phyloP scores from a whole-genome alignment of 2,888 invertebrate species.

The Calliphora vomitoria region DNA sequence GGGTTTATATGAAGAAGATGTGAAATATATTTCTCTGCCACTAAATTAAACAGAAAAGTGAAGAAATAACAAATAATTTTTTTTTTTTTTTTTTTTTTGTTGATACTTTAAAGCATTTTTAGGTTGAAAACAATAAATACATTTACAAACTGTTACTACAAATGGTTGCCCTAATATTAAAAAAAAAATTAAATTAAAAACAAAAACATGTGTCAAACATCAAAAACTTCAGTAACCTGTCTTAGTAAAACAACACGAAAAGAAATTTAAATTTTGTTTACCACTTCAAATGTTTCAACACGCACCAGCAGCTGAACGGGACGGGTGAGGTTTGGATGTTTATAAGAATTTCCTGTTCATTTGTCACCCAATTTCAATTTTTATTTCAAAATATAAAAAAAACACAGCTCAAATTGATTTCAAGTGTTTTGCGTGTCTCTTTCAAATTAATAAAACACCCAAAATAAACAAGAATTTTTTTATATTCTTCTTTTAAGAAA shows the following conservation, averaged over 20 bases:
- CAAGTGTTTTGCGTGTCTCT: constrained; percentile 50
- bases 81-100: constrained; percentile 4
- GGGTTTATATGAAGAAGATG: not conserved
- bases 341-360: constrained; percentile 42
- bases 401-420: constrained; percentile 6
- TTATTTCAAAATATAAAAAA: not conserved
- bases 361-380: constrained; percentile 47
- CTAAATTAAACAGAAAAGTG: constrained; percentile 1
- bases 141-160: constrained; percentile 18
- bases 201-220: constrained; percentile 67
- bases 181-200: constrained; percentile 18
- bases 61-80: not conserved
- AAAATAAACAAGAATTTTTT: constrained; percentile 34
- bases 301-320: not conserved
- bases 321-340: not conserved
- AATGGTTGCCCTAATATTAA: constrained; percentile 20
- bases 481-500: constrained; percentile 10
- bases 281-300: constrained; percentile 13
- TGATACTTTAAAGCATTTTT: constrained; percentile 9
- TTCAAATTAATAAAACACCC: constrained; percentile 44
- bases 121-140: constrained; percentile 36
- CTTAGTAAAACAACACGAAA: constrained; percentile 16
- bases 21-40: not conserved
- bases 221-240: constrained; percentile 29
- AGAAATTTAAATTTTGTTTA: constrained; percentile 35